A percentile compares a stretch with the other conserved stretches of the same genome.
These are phyloP conservation scores for Lithophane semibrunnea DNA, from an alignment of 2,888 invertebrate genomes.

Conservation along the genomic window DNA sequence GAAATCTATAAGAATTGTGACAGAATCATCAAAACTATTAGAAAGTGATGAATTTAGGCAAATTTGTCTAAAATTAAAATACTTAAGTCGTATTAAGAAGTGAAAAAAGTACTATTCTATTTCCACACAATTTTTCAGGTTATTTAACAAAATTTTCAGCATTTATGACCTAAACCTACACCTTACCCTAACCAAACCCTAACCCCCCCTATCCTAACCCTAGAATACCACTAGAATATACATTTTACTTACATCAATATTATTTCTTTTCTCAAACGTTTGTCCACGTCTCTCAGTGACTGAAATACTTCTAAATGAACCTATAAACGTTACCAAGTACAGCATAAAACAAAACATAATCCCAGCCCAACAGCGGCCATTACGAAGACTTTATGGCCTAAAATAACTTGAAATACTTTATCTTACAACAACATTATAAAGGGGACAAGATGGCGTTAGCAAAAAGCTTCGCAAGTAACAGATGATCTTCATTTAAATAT, in stretches of 20 bases:
- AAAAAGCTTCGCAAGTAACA: conserved; percentile 72
- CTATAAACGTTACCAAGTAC: conserved; percentile 25
- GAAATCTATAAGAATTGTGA: background rate
- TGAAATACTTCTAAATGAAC: background rate
- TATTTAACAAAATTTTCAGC: background rate
- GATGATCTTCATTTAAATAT: conserved; percentile 77
- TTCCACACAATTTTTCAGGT: background rate
- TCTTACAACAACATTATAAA: conserved; percentile 66
- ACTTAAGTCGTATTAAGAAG: background rate
- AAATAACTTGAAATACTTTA: conserved; percentile 62
- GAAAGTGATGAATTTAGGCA: background rate
- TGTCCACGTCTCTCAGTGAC: background rate
- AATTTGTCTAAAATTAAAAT: background rate
- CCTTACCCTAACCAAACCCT: no score
- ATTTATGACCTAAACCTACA: background rate
- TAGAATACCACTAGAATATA: background rate
- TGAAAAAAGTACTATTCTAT: no score
- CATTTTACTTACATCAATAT: background rate
- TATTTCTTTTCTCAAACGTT: background rate
- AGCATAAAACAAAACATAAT: conserved; percentile 27
- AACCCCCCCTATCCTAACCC: background rate
- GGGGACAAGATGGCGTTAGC: conserved; percentile 66
- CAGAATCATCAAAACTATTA: background rate
- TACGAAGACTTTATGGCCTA: conserved; percentile 60
- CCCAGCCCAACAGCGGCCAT: conserved; percentile 21